Percentiles rank a stretch among this genome's conserved stretches.
Evolutionary conservation across 1,140 invertebrate genomes (phyloP).

Genomic region (Apolygus lucorum): DNA sequence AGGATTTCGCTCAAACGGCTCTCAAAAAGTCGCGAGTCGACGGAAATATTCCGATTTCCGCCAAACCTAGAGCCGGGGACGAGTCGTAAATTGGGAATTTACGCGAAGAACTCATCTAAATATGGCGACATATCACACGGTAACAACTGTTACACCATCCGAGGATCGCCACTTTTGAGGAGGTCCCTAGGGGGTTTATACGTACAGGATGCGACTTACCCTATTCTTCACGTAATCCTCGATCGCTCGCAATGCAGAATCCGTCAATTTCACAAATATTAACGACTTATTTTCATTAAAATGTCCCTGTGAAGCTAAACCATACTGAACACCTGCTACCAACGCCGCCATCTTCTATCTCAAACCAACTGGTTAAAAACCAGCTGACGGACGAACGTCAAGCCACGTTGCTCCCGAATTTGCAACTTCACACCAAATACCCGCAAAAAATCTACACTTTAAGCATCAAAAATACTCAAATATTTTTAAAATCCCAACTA

Average conservation of each 20-base stretch:
- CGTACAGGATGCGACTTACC: constrained; percentile 49
- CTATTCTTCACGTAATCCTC: constrained; percentile 78
- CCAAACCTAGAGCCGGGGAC: too few species aligned
- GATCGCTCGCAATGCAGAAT: constrained; percentile 83
- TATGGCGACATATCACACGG: constrained; percentile 33
- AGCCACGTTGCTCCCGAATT: neutral
- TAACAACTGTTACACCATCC: constrained; percentile 32
- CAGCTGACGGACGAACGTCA: constrained; percentile 34
- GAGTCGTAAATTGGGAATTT: neutral
- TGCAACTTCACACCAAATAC: neutral
- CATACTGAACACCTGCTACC: constrained; percentile 89
- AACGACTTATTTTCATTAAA: constrained; percentile 79
- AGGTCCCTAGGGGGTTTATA: neutral
- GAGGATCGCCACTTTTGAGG: constrained; percentile 23
- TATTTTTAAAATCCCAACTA: neutral
- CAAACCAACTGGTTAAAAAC: constrained; percentile 38
- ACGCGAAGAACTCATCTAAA: constrained; percentile 25
- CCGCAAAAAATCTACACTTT: neutral
- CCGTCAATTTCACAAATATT: constrained; percentile 89
- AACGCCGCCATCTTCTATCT: constrained; percentile 80
- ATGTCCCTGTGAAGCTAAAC: constrained; percentile 80
- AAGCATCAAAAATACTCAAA: neutral
- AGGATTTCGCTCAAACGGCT: neutral
- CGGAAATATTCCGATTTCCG: too few species aligned
- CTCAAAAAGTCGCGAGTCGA: too few species aligned